phyloP scores from a whole-genome alignment of 2,888 invertebrate species.

The Microplitis manilae region DNA sequence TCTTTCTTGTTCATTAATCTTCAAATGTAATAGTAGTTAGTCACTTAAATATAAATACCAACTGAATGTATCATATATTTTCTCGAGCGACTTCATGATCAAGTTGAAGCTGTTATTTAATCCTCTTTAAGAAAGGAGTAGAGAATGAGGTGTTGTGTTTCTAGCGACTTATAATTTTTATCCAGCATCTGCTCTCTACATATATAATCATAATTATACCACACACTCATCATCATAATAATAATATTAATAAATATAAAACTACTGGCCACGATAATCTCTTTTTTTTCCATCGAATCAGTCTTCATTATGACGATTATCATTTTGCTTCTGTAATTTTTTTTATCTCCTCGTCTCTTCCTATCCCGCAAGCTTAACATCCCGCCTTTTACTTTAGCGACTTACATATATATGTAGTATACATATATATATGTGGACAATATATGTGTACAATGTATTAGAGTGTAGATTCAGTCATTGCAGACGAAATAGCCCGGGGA shows the following conservation, averaged over 20 bases:
- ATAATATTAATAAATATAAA: background rate
- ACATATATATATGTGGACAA: background rate
- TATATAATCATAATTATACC: constrained; percentile 1
- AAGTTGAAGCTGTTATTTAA: constrained; percentile 47
- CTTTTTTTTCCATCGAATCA: background rate
- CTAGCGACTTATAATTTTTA: constrained; percentile 55
- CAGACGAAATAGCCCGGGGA: constrained; percentile 23
- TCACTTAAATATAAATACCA: background rate
- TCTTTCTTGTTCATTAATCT: background rate
- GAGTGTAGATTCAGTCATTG: background rate
- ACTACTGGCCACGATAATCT: background rate
- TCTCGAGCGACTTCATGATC: constrained; percentile 16
- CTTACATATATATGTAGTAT: too few species aligned
- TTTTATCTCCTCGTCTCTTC: constrained; percentile 29
- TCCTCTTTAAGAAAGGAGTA: constrained; percentile 8
- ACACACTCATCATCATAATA: constrained; percentile 15
- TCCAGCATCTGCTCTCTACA: constrained; percentile 42
- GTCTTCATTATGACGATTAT: constrained; percentile 46
- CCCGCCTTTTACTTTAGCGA: too few species aligned
- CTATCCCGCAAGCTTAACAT: background rate
- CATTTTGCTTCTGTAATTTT: constrained; percentile 47
- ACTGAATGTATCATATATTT: constrained; percentile 50
- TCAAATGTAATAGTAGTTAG: background rate
- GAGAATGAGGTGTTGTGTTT: constrained; percentile 66
- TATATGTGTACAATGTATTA: background rate